Percentiles rank a stretch among this genome's conserved stretches.
These are phyloP conservation scores for Fundulus diaphanus DNA, from an alignment of 2,797 vertebrate species.

Conservation along the genomic window DNA sequence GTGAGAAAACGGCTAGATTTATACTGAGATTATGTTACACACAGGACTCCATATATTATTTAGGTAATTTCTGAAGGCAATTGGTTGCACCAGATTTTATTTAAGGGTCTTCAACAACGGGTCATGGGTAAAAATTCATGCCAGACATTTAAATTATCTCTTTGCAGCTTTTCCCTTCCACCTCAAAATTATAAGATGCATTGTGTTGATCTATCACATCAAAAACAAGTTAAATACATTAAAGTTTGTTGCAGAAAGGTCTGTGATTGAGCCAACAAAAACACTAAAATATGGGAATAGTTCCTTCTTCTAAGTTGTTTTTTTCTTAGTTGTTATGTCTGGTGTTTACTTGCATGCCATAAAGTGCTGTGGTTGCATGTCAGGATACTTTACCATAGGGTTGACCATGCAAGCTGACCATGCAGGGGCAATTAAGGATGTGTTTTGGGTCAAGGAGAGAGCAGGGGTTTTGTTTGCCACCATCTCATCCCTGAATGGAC, in stretches of 20 bases:
- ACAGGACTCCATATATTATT: neutral
- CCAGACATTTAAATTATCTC: neutral
- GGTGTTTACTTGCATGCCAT: slow-evolving; percentile 47
- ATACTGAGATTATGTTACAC: neutral
- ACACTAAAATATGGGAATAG: slow-evolving; percentile 30
- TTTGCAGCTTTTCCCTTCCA: neutral
- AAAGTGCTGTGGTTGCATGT: slow-evolving; percentile 27
- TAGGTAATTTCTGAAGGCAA: neutral
- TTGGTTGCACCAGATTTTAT: neutral
- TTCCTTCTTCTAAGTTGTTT: slow-evolving; percentile 23
- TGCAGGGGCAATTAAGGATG: slow-evolving; percentile 77
- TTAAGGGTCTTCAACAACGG: neutral
- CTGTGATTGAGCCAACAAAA: neutral
- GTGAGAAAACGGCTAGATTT: neutral
- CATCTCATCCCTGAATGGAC: slow-evolving; percentile 79
- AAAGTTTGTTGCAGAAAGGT: neutral
- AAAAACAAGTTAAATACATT: neutral
- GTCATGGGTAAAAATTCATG: neutral
- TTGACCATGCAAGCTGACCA: slow-evolving; percentile 63
- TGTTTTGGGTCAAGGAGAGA: slow-evolving; percentile 80
- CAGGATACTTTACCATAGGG: slow-evolving; percentile 44
- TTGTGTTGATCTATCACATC: neutral
- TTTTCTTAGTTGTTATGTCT: slow-evolving; percentile 12
- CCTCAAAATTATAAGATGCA: neutral
- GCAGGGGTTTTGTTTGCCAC: slow-evolving; percentile 81